phyloP scores from a whole-genome alignment of 1,140 invertebrate species.

The Meloidogyne floridensis region DNA sequence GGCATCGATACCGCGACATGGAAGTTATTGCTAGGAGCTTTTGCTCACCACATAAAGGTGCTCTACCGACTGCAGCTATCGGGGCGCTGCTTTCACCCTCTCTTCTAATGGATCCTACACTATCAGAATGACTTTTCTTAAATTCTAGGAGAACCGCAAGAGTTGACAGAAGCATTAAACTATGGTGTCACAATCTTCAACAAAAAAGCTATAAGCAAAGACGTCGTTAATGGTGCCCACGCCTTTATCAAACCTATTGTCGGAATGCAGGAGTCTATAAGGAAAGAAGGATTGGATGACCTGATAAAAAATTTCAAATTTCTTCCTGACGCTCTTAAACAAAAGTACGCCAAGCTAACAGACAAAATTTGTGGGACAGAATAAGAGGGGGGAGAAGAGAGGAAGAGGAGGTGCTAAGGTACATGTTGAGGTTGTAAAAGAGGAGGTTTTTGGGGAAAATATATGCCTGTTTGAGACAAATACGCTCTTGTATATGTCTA shows the following conservation, averaged over 20 bases:
- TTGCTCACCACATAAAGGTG: too few relatives aligned
- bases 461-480: constrained; percentile 19
- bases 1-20: too few relatives aligned
- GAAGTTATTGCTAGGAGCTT: too few relatives aligned
- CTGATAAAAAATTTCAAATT: not conserved
- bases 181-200: constrained; percentile 13
- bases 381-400: too few relatives aligned
- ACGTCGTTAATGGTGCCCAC: not conserved
- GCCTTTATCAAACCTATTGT: not conserved
- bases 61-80: too few relatives aligned
- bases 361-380: not conserved
- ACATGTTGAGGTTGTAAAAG: too few relatives aligned
- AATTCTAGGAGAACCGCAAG: too few relatives aligned
- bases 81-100: too few relatives aligned
- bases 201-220: not conserved
- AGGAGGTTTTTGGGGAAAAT: not conserved
- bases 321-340: not conserved
- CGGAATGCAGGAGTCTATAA: not conserved
- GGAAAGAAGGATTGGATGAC: not conserved
- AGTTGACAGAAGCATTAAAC: not conserved
- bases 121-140: not conserved
- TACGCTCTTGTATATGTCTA: not conserved
- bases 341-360: constrained; percentile 4
- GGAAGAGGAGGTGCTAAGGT: not conserved
- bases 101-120: too few relatives aligned